phyloP scores from a whole-genome alignment of 2,888 invertebrate genomes.

The Eudemis profundana region DNA sequence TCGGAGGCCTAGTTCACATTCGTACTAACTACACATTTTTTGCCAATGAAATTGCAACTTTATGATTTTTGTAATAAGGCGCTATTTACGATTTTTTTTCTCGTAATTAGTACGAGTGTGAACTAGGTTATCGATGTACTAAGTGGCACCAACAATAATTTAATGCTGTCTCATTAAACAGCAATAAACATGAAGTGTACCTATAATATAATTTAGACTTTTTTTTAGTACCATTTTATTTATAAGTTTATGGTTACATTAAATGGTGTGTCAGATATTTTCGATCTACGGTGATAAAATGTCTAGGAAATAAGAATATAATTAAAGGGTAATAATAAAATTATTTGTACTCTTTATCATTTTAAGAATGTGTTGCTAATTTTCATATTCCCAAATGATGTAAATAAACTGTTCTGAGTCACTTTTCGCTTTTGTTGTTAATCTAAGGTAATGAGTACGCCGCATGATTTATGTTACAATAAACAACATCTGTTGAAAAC shows the following conservation, averaged over 20 bases:
- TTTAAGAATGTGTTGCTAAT: constrained; percentile 53
- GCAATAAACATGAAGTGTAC: no score
- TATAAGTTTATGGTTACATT: neutral
- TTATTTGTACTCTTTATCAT: constrained; percentile 25
- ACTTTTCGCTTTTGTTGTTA: constrained; percentile 70
- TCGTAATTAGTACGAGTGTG: no score
- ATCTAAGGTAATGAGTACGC: constrained; percentile 67
- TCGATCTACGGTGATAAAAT: constrained; percentile 1
- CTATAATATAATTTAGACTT: no score
- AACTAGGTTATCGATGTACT: no score
- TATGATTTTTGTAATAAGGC: no score
- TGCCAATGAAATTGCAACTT: no score
- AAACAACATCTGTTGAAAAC: constrained; percentile 67
- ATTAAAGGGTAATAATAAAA: constrained; percentile 9
- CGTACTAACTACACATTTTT: no score
- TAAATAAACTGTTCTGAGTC: constrained; percentile 61
- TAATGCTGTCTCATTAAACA: no score
- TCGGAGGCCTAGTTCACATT: no score
- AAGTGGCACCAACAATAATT: no score
- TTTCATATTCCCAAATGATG: constrained; percentile 56
- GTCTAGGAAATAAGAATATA: constrained; percentile 19
- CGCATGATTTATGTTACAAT: constrained; percentile 69
- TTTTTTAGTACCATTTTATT: neutral
- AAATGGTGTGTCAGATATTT: neutral
- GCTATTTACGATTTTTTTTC: no score